Conservation (phyloP, 2,797 vertebrate species). For the Odontamblyopus rebecca region DNA sequence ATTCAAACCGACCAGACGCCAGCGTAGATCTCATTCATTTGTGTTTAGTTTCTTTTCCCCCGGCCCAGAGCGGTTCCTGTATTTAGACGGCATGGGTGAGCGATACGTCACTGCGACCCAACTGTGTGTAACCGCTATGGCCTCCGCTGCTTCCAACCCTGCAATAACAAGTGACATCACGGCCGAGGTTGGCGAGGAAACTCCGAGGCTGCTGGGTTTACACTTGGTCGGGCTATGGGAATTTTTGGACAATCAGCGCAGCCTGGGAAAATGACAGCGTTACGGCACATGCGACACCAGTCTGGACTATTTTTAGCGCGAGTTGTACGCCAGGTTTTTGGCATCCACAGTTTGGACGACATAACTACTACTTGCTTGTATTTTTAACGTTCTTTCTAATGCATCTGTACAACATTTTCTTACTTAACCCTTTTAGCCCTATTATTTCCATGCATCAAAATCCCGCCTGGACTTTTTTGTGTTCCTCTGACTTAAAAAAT, state of each 20-base stretch:
- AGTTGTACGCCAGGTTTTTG: constrained; percentile 5
- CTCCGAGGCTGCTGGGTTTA: constrained; percentile 33
- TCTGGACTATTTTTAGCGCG: constrained; percentile 8
- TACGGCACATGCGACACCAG: not conserved
- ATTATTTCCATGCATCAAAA: too few species aligned
- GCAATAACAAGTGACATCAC: constrained; percentile 73
- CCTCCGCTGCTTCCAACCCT: constrained; percentile 54
- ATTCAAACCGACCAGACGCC: constrained; percentile 24
- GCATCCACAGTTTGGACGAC: constrained; percentile 6
- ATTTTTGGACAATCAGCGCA: constrained; percentile 20
- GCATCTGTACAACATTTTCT: not conserved
- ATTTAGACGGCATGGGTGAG: constrained; percentile 47
- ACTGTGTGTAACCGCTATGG: constrained; percentile 54
- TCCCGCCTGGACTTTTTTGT: too few species aligned
- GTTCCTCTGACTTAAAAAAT: too few species aligned
- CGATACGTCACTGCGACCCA: constrained; percentile 52
- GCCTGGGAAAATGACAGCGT: constrained; percentile 20
- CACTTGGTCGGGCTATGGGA: constrained; percentile 6
- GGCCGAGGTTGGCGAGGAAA: constrained; percentile 22
- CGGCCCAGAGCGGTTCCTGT: constrained; percentile 48
- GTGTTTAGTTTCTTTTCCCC: constrained; percentile 31
- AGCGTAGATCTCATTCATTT: constrained; percentile 18
- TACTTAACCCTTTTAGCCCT: too few species aligned
- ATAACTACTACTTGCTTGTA: not conserved
- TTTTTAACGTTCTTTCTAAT: not conserved